Evolutionary conservation across 2,888 invertebrate genomes (phyloP).

Genomic region (Strigamia transsilvanica): DNA sequence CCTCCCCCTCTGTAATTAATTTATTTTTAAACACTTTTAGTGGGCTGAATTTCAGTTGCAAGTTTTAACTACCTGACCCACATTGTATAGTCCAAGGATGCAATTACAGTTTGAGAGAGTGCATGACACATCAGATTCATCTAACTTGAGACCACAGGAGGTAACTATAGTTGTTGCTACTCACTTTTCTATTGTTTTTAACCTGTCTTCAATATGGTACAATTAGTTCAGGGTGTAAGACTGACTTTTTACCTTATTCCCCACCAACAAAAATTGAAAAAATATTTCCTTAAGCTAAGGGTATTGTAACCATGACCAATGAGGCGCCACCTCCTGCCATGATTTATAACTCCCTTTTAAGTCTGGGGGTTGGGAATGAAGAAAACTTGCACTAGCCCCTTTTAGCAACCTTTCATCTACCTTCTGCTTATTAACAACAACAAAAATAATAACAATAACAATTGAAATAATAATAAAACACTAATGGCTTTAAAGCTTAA

Average conservation of each 20-base stretch:
- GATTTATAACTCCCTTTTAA: conserved; percentile 10
- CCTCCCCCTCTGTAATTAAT: no score
- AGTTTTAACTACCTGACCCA: no score
- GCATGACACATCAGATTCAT: background rate
- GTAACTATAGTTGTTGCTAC: background rate
- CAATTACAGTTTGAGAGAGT: background rate
- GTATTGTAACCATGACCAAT: conserved; percentile 12
- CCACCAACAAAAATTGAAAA: no score
- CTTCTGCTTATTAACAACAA: background rate
- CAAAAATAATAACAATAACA: background rate
- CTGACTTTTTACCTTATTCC: background rate
- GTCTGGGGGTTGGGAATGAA: conserved; percentile 15
- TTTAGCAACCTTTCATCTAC: background rate
- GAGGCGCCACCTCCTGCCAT: conserved; percentile 20
- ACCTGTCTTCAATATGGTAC: background rate
- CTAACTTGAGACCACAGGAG: background rate
- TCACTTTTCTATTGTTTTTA: conserved; percentile 4
- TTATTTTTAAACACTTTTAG: no score
- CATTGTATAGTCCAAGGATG: no score
- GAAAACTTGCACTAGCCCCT: background rate
- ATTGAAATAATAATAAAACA: background rate
- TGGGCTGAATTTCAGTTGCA: no score
- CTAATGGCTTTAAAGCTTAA: no score
- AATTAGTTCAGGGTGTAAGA: background rate
- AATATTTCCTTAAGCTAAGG: background rate